Percentiles rank a stretch among this genome's conserved stretches.
phyloP scores from a whole-genome alignment of 2,113 vertebrate genomes.

The Pelusios castaneus region DNA sequence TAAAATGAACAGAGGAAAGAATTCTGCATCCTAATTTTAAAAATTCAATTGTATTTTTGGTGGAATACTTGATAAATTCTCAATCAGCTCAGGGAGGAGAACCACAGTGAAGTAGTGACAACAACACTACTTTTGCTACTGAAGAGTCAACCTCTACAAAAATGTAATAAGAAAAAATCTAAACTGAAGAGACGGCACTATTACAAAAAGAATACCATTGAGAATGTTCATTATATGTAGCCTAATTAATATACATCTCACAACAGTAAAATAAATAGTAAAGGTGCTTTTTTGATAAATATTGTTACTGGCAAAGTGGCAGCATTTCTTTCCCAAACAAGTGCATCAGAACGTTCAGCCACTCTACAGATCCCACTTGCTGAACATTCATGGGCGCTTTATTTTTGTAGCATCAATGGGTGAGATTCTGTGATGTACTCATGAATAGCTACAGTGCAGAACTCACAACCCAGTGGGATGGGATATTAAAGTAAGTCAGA shows the following conservation, averaged over 20 bases:
- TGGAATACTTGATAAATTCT: background rate
- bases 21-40: background rate
- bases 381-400: background rate
- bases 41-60: background rate
- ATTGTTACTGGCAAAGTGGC: background rate
- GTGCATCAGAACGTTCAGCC: background rate
- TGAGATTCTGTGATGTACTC: background rate
- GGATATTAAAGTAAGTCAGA: background rate
- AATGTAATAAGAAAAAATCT: background rate
- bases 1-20: background rate
- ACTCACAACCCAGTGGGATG: background rate
- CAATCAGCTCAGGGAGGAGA: background rate
- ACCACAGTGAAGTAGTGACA: background rate
- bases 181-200: background rate
- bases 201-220: background rate
- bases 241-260: background rate
- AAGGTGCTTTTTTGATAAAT: background rate
- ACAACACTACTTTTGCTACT: background rate
- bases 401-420: background rate
- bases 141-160: background rate
- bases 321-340: background rate
- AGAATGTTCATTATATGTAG: background rate
- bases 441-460: background rate
- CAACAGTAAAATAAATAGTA: background rate
- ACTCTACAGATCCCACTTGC: background rate